These are phyloP conservation scores for Trissolcus basalis DNA, from an alignment of 1,140 invertebrate species.

Conservation along the genomic window DNA sequence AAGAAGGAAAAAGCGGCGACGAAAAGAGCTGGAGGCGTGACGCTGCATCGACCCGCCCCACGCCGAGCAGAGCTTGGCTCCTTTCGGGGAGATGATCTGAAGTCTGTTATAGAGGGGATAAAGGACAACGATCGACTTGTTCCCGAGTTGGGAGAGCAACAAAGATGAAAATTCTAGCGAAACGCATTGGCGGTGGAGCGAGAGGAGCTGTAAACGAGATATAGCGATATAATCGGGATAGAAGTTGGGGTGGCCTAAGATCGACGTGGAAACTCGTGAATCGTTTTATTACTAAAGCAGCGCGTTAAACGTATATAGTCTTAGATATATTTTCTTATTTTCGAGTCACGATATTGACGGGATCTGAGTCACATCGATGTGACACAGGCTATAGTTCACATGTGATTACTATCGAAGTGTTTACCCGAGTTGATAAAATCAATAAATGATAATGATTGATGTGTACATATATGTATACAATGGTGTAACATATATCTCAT, in stretches of 20 bases:
- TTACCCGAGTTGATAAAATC: slow-evolving; percentile 12
- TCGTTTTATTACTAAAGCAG: slow-evolving; percentile 66
- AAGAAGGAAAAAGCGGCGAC: slow-evolving; percentile 59
- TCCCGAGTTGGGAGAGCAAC: slow-evolving; percentile 16
- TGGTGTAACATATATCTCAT: background rate
- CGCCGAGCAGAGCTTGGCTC: slow-evolving; percentile 31
- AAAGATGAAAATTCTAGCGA: slow-evolving; percentile 12
- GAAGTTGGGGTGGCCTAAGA: slow-evolving; percentile 52
- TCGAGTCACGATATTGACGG: slow-evolving; percentile 55
- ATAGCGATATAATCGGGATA: slow-evolving; percentile 40
- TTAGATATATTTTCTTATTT: slow-evolving; percentile 69
- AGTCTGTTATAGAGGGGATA: slow-evolving; percentile 31
- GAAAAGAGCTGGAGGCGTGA: slow-evolving; percentile 67
- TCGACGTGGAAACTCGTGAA: slow-evolving; percentile 62
- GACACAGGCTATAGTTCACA: slow-evolving; percentile 43
- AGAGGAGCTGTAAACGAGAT: slow-evolving; percentile 28
- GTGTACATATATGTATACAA: too few relatives aligned
- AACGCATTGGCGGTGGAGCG: slow-evolving; percentile 7
- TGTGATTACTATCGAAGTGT: slow-evolving; percentile 43
- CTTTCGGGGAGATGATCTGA: slow-evolving; percentile 29
- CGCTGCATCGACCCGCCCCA: slow-evolving; percentile 48
- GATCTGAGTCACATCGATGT: background rate
- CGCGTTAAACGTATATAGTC: slow-evolving; percentile 58
- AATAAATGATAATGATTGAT: too few relatives aligned
- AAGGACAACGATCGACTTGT: slow-evolving; percentile 25